Evolutionary conservation across 2,888 invertebrate species (phyloP).

Genomic region (Cheilosia vernalis): DNA sequence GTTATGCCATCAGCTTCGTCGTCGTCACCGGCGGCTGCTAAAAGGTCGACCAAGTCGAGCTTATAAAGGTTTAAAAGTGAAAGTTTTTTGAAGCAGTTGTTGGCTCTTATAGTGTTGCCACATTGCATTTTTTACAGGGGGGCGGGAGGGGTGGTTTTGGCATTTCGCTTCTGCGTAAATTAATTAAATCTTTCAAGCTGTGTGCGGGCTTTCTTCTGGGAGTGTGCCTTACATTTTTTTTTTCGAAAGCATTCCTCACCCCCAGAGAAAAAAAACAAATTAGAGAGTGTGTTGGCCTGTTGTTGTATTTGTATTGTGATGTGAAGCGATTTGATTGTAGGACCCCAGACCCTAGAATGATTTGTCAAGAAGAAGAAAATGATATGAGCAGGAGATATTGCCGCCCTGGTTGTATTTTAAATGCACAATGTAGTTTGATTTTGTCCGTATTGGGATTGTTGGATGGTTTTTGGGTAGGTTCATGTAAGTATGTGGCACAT

Average conservation of each 20-base stretch:
- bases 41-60: conserved; percentile 54
- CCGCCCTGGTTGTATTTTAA: conserved; percentile 23
- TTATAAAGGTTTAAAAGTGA: conserved; percentile 40
- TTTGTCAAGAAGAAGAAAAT: not conserved
- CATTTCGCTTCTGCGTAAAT: conserved; percentile 75
- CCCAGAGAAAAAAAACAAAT: not conserved
- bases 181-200: conserved; percentile 76
- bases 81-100: conserved; percentile 43
- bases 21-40: conserved; percentile 56
- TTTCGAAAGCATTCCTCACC: conserved; percentile 55
- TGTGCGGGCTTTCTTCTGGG: conserved; percentile 49
- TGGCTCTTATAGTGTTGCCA: conserved; percentile 39
- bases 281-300: not conserved
- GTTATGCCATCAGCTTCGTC: conserved; percentile 62
- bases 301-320: conserved; percentile 4
- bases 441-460: not conserved
- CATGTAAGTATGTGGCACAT: not conserved
- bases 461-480: not conserved
- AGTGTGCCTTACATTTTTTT: conserved; percentile 59
- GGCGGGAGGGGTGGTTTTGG: conserved; percentile 22
- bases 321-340: conserved; percentile 33
- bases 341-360: not conserved
- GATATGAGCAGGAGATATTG: not conserved
- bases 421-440: conserved; percentile 37
- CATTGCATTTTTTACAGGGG: conserved; percentile 30